phyloP scores from a whole-genome alignment of 2,888 invertebrate species.

The Oscheius sp. region DNA sequence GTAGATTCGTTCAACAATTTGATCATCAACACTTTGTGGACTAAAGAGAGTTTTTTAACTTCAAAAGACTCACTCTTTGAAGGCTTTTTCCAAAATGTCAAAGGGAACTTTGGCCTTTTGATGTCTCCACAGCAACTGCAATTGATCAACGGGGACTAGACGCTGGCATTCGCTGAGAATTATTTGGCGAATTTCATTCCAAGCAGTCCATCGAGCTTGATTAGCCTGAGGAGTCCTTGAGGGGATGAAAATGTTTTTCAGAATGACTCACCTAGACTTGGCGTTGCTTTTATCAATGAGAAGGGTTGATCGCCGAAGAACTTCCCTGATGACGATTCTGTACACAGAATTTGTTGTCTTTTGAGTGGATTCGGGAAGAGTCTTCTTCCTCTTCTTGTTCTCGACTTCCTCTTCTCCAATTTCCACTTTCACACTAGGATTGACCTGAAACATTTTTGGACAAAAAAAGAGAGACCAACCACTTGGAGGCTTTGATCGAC shows the following conservation, averaged over 20 bases:
- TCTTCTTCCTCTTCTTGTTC: background rate
- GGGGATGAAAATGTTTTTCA: background rate
- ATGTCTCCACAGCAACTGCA: conserved; percentile 18
- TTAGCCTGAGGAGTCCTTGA: conserved; percentile 20
- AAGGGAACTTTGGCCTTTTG: background rate
- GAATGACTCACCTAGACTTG: background rate
- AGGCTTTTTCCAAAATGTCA: background rate
- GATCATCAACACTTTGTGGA: background rate
- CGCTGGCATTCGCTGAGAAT: background rate
- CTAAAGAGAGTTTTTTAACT: background rate
- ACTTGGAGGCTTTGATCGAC: too few relatives aligned
- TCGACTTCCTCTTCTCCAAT: background rate
- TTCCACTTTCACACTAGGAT: background rate
- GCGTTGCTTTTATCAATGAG: conserved; percentile 7
- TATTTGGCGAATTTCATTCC: background rate
- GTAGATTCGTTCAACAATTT: background rate
- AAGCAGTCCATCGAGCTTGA: conserved; percentile 7
- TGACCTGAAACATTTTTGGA: background rate
- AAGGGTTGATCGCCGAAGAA: background rate
- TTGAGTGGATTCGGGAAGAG: too few relatives aligned
- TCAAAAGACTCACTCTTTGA: background rate
- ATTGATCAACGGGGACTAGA: background rate
- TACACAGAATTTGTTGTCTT: too few relatives aligned
- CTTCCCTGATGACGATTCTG: conserved; percentile 1
- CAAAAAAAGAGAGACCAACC: too few relatives aligned